Percentiles rank a stretch among this genome's conserved stretches.
These are phyloP conservation scores for Sphenodon punctatus DNA, from an alignment of 2,797 vertebrate genomes.

Conservation along the genomic window DNA sequence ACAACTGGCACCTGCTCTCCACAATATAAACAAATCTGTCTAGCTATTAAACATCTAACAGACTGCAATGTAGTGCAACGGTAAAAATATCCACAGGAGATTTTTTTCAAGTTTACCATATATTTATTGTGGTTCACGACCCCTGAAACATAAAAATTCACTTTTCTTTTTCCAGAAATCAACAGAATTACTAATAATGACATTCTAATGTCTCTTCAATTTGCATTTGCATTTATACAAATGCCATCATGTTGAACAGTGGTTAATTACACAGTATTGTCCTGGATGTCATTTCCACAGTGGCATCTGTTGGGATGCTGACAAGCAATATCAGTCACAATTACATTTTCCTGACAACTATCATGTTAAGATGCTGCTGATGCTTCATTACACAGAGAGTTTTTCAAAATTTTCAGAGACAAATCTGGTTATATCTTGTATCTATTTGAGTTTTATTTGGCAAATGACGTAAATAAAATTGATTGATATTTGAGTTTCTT, in stretches of 20 bases:
- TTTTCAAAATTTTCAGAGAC: accelerated
- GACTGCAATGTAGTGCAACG: not conserved
- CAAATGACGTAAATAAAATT: too few relatives aligned
- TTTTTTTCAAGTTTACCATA: not conserved
- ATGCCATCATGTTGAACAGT: conserved; percentile 4
- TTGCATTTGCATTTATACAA: conserved; percentile 57
- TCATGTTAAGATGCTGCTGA: accelerated
- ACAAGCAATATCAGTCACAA: not conserved
- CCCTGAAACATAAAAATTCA: conserved; percentile 23
- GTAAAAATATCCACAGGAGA: not conserved
- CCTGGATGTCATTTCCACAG: conserved; percentile 13
- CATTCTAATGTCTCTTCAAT: conserved; percentile 26
- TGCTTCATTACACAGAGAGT: not conserved
- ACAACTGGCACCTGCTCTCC: not conserved
- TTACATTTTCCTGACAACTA: not conserved
- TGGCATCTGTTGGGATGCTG: conserved; percentile 22
- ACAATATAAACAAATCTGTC: not conserved
- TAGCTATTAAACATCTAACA: not conserved
- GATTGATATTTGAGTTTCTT: not conserved
- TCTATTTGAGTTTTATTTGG: not conserved
- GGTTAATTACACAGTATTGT: conserved; percentile 43
- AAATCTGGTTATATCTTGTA: not conserved
- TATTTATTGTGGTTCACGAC: conserved; percentile 9
- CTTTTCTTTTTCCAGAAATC: not conserved
- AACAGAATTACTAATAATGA: conserved; percentile 39